Evolutionary conservation across 2,888 invertebrate species (phyloP).

Genomic region (Acronicta leporina): DNA sequence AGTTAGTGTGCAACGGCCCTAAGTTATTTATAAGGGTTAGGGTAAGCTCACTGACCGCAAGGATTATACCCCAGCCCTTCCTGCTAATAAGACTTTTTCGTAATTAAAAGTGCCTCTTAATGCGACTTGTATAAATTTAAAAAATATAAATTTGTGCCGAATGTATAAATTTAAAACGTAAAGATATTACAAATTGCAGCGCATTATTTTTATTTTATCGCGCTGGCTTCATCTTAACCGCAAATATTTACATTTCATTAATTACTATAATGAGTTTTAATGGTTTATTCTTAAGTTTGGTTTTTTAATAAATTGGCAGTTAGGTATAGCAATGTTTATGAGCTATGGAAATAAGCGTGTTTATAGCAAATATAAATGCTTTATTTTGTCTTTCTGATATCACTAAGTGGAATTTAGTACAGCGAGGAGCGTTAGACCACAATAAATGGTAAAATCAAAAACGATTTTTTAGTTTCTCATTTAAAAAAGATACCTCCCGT

Average conservation of each 20-base stretch:
- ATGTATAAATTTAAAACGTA: slow-evolving; percentile 35
- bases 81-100: slow-evolving; percentile 51
- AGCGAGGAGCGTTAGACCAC: too few species aligned
- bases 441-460: too few species aligned
- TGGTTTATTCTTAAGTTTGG: slow-evolving; percentile 8
- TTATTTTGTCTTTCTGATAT: too few species aligned
- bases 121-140: slow-evolving; percentile 36
- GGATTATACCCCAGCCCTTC: slow-evolving; percentile 43
- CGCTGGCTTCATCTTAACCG: slow-evolving; percentile 19
- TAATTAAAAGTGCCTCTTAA: slow-evolving; percentile 53
- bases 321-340: too few species aligned
- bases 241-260: slow-evolving; percentile 22
- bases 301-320: slow-evolving; percentile 9
- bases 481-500: too few species aligned
- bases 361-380: too few species aligned
- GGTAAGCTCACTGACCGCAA: slow-evolving; percentile 53
- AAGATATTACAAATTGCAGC: slow-evolving; percentile 39
- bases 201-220: slow-evolving; percentile 35
- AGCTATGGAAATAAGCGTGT: too few species aligned
- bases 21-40: slow-evolving; percentile 25
- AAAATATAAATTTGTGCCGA: too few species aligned
- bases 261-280: slow-evolving; percentile 2
- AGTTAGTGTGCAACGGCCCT: slow-evolving; percentile 1
- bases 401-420: too few species aligned
- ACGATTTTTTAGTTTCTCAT: too few species aligned